phyloP scores from a whole-genome alignment of 2,888 invertebrate genomes.

The Micoletzkya japonica region DNA sequence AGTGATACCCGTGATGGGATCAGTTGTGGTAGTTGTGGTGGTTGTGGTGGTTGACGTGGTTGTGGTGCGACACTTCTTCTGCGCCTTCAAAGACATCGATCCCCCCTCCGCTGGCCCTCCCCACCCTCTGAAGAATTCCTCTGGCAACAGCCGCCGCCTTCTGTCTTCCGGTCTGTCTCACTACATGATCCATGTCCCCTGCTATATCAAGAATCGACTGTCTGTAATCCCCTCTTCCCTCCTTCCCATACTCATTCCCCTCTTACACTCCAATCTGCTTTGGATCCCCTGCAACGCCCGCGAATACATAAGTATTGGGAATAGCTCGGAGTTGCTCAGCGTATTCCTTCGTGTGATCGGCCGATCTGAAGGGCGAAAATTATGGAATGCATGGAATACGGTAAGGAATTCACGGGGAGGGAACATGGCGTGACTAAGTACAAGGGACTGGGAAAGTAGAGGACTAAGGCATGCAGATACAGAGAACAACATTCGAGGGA shows the following conservation, averaged over 20 bases:
- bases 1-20: slow-evolving; percentile 58
- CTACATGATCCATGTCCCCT: slow-evolving; percentile 59
- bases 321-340: slow-evolving; percentile 39
- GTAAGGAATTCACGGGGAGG: too few relatives aligned
- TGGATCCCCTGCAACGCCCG: slow-evolving; percentile 60
- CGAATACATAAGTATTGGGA: slow-evolving; percentile 55
- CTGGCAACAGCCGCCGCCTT: slow-evolving; percentile 57
- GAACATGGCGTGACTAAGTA: too few relatives aligned
- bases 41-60: slow-evolving; percentile 55
- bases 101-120: neutral
- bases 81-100: slow-evolving; percentile 33
- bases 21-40: slow-evolving; percentile 46
- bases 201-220: slow-evolving; percentile 58
- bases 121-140: slow-evolving; percentile 5
- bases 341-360: slow-evolving; percentile 52
- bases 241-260: neutral
- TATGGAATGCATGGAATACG: neutral
- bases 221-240: slow-evolving; percentile 34
- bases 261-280: slow-evolving; percentile 52
- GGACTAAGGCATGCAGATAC: too few relatives aligned
- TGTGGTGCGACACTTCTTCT: slow-evolving; percentile 59
- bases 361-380: slow-evolving; percentile 32
- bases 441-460: too few relatives aligned
- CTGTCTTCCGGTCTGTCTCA: slow-evolving; percentile 57
- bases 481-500: too few relatives aligned